Base-by-base conservation (phyloP, 2,113 vertebrate species). In the Peucedramus taeniatus region DNA sequence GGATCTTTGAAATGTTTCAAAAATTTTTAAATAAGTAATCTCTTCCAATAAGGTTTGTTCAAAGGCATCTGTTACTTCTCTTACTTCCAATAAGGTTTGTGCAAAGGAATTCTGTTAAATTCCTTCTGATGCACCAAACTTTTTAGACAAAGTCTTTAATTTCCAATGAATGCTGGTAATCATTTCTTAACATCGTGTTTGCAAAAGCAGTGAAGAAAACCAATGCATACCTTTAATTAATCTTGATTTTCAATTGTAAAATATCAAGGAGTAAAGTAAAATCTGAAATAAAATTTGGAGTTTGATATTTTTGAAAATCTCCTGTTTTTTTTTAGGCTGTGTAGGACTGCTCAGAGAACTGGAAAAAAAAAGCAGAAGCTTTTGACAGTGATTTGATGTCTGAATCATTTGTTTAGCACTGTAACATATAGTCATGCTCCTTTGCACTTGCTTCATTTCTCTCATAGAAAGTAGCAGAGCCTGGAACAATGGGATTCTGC, bases 401-500 rank as follows among this genome's bases (percentile, higher is more conserved):
- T 84, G 82, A 96, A 83, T 94, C 16, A 82, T 96, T 96, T 88
- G 50, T 71, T 93, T 53, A 91, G 42, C 21, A 19, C 77, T 77
- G 70, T 35, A 68, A 86, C 87, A 82, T 91, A 39, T 2, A 91
- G 60, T 78, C 82, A 76, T 59, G n/a, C 57, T 95, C 77, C 76
- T 86, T 90, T 94, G 60, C 72, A 66, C 69, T 94, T 74, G 15
- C 51, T 72, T 83, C 56, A 50, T 87, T 94, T 87, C 51, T 81
- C 65, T 92, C 19, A 10, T 40, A 87, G 60, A 74, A 93, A 92
- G 33, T 87, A 90, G 87, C 57, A 85, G 35, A 90, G 83, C 45
- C 66, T 88, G 76, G 95, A 94, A 93, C 79, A 82, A 60, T 44
- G 61, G 81, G 80, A n/a, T 75, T 61, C 76, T 97, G 92, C 92